Conservation (phyloP, 2,113 vertebrate species). For the Cricetomys ansorgei region DNA sequence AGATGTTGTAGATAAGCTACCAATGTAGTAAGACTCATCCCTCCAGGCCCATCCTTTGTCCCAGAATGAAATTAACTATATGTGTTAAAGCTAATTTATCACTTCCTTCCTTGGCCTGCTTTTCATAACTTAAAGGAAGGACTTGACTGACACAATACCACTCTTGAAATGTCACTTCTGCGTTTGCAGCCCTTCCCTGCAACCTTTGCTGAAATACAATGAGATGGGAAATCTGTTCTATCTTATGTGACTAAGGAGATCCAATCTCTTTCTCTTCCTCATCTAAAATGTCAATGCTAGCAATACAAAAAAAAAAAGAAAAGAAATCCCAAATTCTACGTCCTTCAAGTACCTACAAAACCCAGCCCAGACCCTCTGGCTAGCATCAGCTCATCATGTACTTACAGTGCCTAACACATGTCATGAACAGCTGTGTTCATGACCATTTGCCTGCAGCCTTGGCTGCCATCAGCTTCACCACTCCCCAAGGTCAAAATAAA, state of each 20-base stretch:
- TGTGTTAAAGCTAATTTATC: constrained; percentile 11
- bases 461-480: not conserved
- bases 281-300: not conserved
- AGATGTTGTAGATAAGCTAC: constrained; percentile 37
- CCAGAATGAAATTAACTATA: constrained; percentile 17
- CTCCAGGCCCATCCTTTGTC: constrained; percentile 3
- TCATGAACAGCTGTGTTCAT: not conserved
- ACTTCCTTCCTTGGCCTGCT: constrained; percentile 46
- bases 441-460: not conserved
- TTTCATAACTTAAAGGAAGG: constrained; percentile 54
- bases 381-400: not conserved
- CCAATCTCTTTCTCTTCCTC: not conserved
- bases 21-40: not conserved
- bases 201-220: not conserved
- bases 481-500: constrained; percentile 10
- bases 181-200: not conserved
- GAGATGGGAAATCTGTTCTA: not conserved
- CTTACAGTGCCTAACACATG: too few relatives aligned
- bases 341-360: not conserved
- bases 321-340: not conserved
- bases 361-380: not conserved
- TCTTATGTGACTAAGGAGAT: not conserved
- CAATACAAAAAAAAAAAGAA: not conserved
- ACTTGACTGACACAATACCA: not conserved
- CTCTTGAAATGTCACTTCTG: not conserved